Conservation (phyloP, 1,140 invertebrate genomes). For the Scaptodrosophila lebanonensis region DNA sequence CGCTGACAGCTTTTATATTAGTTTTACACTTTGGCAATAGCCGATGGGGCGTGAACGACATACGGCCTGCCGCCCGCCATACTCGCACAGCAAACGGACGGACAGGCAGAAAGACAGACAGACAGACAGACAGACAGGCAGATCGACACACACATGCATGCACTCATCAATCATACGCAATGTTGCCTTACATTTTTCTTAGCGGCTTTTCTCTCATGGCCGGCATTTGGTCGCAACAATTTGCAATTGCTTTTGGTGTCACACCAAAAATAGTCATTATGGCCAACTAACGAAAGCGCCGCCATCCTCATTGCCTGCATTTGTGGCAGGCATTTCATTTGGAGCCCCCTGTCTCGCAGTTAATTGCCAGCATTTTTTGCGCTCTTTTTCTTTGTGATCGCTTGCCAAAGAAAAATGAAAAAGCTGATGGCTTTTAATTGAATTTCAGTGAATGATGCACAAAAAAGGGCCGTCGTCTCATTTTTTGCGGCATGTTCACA, state of each 20-base stretch:
- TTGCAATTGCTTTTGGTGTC: conserved; percentile 36
- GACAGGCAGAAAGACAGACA: conserved; percentile 1
- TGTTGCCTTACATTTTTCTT: conserved; percentile 27
- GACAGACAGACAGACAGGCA: conserved; percentile 2
- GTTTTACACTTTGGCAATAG: no score
- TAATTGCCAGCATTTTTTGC: conserved; percentile 54
- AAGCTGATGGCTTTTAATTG: no score
- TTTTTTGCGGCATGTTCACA: no score
- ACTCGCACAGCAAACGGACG: conserved; percentile 7
- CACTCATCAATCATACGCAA: conserved; percentile 57
- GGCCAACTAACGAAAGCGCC: conserved; percentile 46
- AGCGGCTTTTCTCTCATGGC: conserved; percentile 39
- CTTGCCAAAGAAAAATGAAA: no score
- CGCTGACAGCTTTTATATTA: no score
- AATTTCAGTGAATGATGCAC: no score
- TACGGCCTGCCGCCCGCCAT: conserved; percentile 12
- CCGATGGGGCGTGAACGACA: no score
- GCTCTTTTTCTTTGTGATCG: no score
- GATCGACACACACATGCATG: conserved; percentile 1
- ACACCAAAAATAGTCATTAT: conserved; percentile 69
- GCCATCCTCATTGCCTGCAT: conserved; percentile 6
- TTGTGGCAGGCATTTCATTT: conserved; percentile 43
- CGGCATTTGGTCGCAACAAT: no score
- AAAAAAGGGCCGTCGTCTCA: no score
- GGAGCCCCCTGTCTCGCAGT: conserved; percentile 48